These are phyloP conservation scores for Caenorhabditis zanzibari DNA, from an alignment of 2,888 invertebrate genomes.

Conservation along the genomic window DNA sequence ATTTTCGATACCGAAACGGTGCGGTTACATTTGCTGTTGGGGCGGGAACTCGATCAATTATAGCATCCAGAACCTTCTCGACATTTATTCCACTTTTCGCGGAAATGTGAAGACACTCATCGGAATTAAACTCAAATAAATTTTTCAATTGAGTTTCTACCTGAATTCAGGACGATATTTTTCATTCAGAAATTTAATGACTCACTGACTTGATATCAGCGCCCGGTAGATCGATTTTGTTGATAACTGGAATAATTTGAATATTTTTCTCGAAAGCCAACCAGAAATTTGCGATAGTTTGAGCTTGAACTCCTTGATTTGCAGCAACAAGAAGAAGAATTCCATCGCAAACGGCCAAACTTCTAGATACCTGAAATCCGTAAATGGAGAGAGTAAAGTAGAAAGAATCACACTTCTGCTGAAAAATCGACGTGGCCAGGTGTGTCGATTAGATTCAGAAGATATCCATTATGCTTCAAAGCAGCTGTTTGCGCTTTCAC, in stretches of 20 bases:
- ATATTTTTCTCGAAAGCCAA: conserved; percentile 91
- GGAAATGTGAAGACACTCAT: conserved; percentile 90
- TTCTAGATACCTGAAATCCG: conserved; percentile 89
- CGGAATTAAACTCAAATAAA: conserved; percentile 90
- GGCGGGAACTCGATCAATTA: conserved; percentile 76
- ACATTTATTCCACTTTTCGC: conserved; percentile 94
- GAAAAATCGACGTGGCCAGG: conserved; percentile 96
- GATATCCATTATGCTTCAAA: conserved; percentile 86
- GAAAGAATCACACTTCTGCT: conserved; percentile 63
- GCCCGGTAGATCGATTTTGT: conserved; percentile 96
- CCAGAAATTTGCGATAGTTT: conserved; percentile 97
- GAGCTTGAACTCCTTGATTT: conserved; percentile 86
- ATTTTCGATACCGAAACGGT: conserved; percentile 86
- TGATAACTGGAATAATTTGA: conserved; percentile 92
- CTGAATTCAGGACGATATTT: conserved; percentile 35
- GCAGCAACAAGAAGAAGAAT: conserved; percentile 96
- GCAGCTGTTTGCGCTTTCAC: conserved; percentile 98
- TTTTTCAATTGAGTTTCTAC: conserved; percentile 90
- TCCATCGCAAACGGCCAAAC: conserved; percentile 94
- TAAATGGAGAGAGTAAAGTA: neutral
- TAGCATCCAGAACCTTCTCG: conserved; percentile 87
- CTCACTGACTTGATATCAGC: conserved; percentile 89
- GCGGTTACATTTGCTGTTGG: conserved; percentile 84
- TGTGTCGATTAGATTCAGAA: conserved; percentile 95
- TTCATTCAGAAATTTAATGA: neutral